Evolutionary conservation across 1,140 invertebrate species (phyloP).

Genomic region (Lamellibrachia luymesi): DNA sequence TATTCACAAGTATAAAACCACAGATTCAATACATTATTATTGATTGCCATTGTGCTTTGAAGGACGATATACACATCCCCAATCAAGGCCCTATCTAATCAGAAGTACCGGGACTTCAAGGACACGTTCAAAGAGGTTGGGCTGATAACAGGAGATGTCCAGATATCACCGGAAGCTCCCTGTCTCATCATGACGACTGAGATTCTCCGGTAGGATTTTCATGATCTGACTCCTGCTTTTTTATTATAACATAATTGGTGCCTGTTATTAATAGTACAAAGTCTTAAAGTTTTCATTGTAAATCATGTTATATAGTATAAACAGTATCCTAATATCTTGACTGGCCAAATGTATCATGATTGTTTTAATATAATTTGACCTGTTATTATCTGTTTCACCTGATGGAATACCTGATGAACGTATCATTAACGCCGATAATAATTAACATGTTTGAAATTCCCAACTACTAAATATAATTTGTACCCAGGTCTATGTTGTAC

Average conservation of each 20-base stretch:
- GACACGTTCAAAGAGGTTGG: conserved; percentile 84
- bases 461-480: not conserved
- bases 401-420: too few species aligned
- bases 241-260: not conserved
- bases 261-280: too few species aligned
- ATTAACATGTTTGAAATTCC: too few species aligned
- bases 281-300: too few species aligned
- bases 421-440: too few species aligned
- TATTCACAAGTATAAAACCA: not conserved
- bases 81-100: conserved; percentile 98
- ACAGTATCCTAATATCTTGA: too few species aligned
- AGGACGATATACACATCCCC: conserved; percentile 98
- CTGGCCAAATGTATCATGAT: too few species aligned
- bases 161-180: conserved; percentile 86
- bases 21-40: not conserved
- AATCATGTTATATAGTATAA: not conserved
- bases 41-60: conserved; percentile 40
- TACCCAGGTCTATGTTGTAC: conserved; percentile 83
- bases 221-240: not conserved
- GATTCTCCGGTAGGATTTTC: conserved; percentile 72
- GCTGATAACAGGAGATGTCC: conserved; percentile 92
- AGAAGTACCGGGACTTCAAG: conserved; percentile 98
- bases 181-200: conserved; percentile 99
- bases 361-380: too few species aligned
- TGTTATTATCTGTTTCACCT: too few species aligned